Evolutionary conservation across 2,797 vertebrate genomes (phyloP), one percentile per base, ranked within the genome.

Genomic region (Mormyrus proboscirostris): DNA sequence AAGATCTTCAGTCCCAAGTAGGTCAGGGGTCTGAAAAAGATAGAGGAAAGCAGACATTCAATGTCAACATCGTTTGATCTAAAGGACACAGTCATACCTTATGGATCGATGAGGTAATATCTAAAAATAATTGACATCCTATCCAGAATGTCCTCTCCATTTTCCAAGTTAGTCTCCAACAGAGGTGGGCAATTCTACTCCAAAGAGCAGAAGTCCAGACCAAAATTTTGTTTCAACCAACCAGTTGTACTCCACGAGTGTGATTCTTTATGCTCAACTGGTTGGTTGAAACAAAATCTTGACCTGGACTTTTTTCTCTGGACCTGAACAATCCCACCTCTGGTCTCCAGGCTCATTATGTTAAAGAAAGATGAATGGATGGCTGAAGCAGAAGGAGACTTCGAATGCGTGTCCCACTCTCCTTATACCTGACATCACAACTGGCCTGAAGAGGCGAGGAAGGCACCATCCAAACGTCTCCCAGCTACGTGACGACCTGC

Each of bases 1-100:
- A 99, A 99, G 91, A 97, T 96, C 96, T 98, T 98, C 93, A 99
- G 94, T 91, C 98, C 98, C 89, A 99, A 95, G 94, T 96, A 99
- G 93, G 97, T 96, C 94, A 99, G 93, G 93, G 99, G 98, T 93
- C 98, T 99, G 93, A 47, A 92, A 51, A 51, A 51, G 82, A 29
- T 29, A 38, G 12, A 73, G 38, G 69, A 16, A 38, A 73, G 29
- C 29, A 38, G 29, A 73, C 69, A 38, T 38, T 2, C 69, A 38
- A 73, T 38, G 33, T 73, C 5, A 38, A 73, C 14, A 38, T 38
- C 14, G 6, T 73, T 41, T 73, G 69, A 33, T 38, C 33, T 73
- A 6, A 73, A 73, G 2, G 47, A n/a, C 76, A 82, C 19, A 47
- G 76, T n/a, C 7, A 69, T 38, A 33, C 69, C 10, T 73, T 38